A percentile compares a stretch with the other conserved stretches of the same genome.
Conservation (phyloP, 2,797 vertebrate species). For the Pipistrellus kuhlii region DNA sequence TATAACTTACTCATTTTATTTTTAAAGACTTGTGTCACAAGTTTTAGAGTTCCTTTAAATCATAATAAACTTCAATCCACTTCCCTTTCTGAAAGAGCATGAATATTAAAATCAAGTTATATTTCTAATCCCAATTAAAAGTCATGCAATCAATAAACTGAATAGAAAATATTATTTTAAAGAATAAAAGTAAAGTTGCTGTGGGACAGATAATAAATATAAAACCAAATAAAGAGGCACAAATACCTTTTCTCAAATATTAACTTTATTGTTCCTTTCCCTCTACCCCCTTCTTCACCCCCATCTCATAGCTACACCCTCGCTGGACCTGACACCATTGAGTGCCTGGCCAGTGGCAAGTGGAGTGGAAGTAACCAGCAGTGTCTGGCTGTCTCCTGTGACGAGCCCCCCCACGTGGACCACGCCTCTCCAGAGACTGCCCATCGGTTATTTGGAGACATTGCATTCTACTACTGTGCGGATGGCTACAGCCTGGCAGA, state of each 20-base stretch:
- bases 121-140: not conserved
- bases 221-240: not conserved
- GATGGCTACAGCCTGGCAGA: constrained; percentile 95
- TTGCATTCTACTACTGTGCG: constrained; percentile 95
- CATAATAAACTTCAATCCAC: not conserved
- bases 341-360: constrained; percentile 92
- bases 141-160: not conserved
- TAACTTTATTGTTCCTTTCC: constrained; percentile 46
- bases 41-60: constrained; percentile 53
- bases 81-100: constrained; percentile 16
- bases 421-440: constrained; percentile 94
- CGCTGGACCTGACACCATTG: constrained; percentile 92
- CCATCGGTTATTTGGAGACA: constrained; percentile 95
- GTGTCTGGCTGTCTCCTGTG: constrained; percentile 96
- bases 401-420: constrained; percentile 94
- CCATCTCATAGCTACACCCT: constrained; percentile 92
- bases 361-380: constrained; percentile 93
- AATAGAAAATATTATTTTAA: constrained; percentile 28
- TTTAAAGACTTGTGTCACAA: not conserved
- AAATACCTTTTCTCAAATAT: not conserved
- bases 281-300: accelerated
- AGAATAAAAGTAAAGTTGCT: constrained; percentile 1
- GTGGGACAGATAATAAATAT: not conserved
- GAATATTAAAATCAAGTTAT: constrained; percentile 35
- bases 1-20: constrained; percentile 1